These are phyloP conservation scores for Cryptocephalus primarius DNA, from an alignment of 2,888 invertebrate species.

Conservation along the genomic window DNA sequence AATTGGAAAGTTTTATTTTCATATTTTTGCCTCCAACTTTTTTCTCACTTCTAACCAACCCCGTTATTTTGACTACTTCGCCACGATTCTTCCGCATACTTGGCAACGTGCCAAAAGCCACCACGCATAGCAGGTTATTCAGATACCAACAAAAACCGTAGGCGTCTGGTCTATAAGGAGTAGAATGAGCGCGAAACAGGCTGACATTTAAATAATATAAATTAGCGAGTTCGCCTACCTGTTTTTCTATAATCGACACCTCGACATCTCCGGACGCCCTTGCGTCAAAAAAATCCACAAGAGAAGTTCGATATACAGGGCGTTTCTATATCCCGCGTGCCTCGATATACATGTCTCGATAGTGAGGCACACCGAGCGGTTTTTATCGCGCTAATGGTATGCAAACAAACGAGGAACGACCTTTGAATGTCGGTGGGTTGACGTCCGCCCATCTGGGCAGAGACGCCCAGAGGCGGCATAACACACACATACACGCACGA, in stretches of 20 bases:
- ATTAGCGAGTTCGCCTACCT: conserved; percentile 29
- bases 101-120: background rate
- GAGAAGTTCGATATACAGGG: too few species aligned
- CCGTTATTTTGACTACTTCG: too few species aligned
- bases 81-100: too few species aligned
- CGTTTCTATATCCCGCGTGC: too few species aligned
- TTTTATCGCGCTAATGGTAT: too few species aligned
- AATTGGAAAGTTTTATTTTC: too few species aligned
- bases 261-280: conserved; percentile 3
- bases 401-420: conserved; percentile 11
- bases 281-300: background rate
- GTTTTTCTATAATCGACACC: conserved; percentile 21
- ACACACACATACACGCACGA: too few species aligned
- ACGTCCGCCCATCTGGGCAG: conserved; percentile 13
- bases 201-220: conserved; percentile 35
- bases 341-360: too few species aligned
- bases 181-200: conserved; percentile 34
- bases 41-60: too few species aligned
- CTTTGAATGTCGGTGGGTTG: conserved; percentile 18
- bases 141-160: conserved; percentile 21
- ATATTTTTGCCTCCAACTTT: too few species aligned
- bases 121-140: conserved; percentile 18
- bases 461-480: too few species aligned
- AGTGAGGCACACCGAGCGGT: too few species aligned
- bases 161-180: conserved; percentile 30